Conservation (phyloP, 2,797 vertebrate genomes). For the Cuniculus paca region DNA sequence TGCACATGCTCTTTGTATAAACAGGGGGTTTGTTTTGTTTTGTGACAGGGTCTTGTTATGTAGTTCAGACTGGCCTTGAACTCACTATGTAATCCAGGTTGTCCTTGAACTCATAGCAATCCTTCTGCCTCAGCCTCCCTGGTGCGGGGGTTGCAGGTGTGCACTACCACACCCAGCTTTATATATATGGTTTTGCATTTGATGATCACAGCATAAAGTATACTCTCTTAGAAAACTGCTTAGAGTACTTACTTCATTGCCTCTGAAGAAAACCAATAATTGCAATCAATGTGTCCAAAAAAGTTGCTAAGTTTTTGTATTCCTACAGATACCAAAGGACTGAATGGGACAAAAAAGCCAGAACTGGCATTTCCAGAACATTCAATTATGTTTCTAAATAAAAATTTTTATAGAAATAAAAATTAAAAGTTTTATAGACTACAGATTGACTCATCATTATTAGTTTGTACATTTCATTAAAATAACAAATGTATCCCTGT, state of each 20-base stretch:
- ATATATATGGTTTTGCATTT: conserved; percentile 16
- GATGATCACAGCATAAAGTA: not conserved
- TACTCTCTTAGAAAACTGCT: conserved; percentile 10
- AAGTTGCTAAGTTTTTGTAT: conserved; percentile 30
- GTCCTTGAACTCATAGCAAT: not conserved
- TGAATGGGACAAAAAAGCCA: conserved; percentile 27
- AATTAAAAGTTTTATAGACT: conserved; percentile 8
- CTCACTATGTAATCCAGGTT: not conserved
- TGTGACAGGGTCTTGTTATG: not conserved
- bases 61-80: not conserved
- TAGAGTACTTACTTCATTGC: conserved; percentile 36
- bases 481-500: conserved; percentile 9
- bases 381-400: conserved; percentile 58
- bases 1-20: not conserved
- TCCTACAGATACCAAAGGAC: conserved; percentile 26
- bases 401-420: conserved; percentile 33
- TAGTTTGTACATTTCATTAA: conserved; percentile 47
- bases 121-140: not conserved
- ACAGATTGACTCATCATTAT: not conserved
- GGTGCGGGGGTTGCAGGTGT: not conserved
- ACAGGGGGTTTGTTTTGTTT: not conserved
- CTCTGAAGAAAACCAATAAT: conserved; percentile 59
- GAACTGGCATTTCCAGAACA: conserved; percentile 54
- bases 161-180: not conserved
- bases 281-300: not conserved